Evolutionary conservation across 2,113 vertebrate genomes (phyloP).

Genomic region (Spea multiplicata): DNA sequence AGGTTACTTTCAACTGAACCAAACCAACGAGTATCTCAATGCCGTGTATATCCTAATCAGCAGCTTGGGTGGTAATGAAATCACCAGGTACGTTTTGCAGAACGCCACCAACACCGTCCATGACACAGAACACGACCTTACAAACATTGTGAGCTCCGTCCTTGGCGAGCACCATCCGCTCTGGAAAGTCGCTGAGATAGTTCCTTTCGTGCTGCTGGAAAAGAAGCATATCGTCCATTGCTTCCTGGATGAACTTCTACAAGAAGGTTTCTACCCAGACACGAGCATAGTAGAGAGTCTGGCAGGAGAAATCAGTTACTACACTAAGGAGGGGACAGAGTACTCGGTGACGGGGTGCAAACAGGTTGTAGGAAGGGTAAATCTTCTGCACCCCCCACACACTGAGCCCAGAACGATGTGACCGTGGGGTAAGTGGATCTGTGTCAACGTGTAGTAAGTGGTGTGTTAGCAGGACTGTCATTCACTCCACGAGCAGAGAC

Average conservation of each 20-base stretch:
- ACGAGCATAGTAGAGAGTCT: conserved; percentile 75
- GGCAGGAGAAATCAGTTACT: conserved; percentile 78
- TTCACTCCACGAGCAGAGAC: no score
- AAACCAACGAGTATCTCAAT: conserved; percentile 80
- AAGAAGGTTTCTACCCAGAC: conserved; percentile 89
- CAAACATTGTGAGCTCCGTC: conserved; percentile 53
- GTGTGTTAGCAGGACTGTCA: no score
- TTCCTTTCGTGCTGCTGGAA: conserved; percentile 82
- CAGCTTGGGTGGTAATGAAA: conserved; percentile 73
- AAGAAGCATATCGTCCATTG: conserved; percentile 79
- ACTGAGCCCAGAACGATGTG: neutral
- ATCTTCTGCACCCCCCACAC: conserved; percentile 62
- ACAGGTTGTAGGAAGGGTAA: conserved; percentile 86
- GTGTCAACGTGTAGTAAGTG: no score
- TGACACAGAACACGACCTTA: conserved; percentile 63
- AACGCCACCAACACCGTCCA: conserved; percentile 68
- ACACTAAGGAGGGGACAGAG: conserved; percentile 66
- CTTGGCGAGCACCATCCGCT: conserved; percentile 70
- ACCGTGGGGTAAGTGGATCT: no score
- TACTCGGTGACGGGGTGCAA: conserved; percentile 86
- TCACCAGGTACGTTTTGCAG: conserved; percentile 80
- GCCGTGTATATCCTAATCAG: conserved; percentile 88
- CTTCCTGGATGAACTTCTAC: conserved; percentile 86
- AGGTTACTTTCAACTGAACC: conserved; percentile 68
- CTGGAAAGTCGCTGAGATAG: conserved; percentile 73